Evolutionary conservation across 2,797 vertebrate genomes (phyloP).

Genomic region (Typhlichthys eigenmanni): DNA sequence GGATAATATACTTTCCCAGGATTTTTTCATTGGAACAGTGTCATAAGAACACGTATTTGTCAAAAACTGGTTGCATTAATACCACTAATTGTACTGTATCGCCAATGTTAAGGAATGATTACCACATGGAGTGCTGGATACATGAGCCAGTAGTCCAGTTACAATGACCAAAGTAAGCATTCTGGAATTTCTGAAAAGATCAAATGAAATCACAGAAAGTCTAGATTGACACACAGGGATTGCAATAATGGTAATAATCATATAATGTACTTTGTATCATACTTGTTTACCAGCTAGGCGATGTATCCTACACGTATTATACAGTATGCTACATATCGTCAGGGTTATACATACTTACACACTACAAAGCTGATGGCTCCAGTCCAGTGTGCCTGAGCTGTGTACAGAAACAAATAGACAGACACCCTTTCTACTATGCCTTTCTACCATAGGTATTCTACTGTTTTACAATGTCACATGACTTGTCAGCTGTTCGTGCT

Average conservation of each 20-base stretch:
- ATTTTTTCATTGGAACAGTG: neutral
- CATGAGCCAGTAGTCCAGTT: conserved; percentile 52
- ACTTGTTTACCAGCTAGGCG: too few relatives aligned
- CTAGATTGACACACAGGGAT: neutral
- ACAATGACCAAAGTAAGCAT: conserved; percentile 65
- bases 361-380: neutral
- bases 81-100: neutral
- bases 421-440: conserved; percentile 3
- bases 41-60: neutral
- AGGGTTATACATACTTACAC: neutral
- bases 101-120: conserved; percentile 26
- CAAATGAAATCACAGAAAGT: neutral
- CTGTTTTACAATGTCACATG: conserved; percentile 57
- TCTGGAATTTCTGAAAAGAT: conserved; percentile 37
- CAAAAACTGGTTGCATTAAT: neutral
- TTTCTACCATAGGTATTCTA: neutral
- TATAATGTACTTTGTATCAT: neutral
- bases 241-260: neutral
- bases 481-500: conserved; percentile 33
- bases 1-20: neutral
- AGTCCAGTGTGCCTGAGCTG: conserved; percentile 6
- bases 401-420: conserved; percentile 14
- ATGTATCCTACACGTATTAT: too few relatives aligned
- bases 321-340: too few relatives aligned
- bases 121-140: conserved; percentile 62